A percentile compares a stretch with the other conserved stretches of the same genome.
Evolutionary conservation across 2,113 vertebrate genomes (phyloP).

Genomic region (Phylloscopus whistleri): DNA sequence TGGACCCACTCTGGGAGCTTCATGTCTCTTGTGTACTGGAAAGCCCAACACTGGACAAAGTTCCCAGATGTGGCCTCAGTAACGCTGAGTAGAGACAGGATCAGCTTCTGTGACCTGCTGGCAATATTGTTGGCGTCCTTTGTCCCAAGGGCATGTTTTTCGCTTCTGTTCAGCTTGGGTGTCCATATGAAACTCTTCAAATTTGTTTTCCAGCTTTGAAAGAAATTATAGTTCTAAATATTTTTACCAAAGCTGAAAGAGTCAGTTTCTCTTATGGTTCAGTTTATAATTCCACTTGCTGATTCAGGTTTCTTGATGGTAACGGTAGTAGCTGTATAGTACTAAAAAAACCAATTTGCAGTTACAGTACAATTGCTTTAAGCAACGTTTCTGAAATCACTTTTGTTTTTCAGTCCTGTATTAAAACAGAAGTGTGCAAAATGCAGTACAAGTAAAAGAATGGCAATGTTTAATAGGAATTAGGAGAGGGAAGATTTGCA

Average conservation of each 20-base stretch:
- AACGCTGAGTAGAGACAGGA: neutral
- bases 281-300: neutral
- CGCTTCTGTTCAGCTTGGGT: neutral
- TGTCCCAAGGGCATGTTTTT: neutral
- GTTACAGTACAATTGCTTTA: neutral
- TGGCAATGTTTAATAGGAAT: neutral
- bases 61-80: neutral
- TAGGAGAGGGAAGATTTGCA: neutral
- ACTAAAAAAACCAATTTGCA: neutral
- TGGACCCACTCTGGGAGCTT: neutral
- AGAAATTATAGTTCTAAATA: neutral
- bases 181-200: neutral
- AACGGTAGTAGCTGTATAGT: neutral
- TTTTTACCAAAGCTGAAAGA: neutral
- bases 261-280: neutral
- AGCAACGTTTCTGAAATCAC: neutral
- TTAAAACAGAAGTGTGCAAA: neutral
- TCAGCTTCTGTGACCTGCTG: neutral
- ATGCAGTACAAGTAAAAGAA: neutral
- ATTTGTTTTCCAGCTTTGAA: neutral
- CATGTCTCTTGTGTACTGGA: neutral
- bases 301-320: neutral
- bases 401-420: neutral
- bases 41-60: neutral
- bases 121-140: rapidly evolving